phyloP scores from a whole-genome alignment of 2,888 invertebrate genomes.

The Pseudolycoriella hygida region DNA sequence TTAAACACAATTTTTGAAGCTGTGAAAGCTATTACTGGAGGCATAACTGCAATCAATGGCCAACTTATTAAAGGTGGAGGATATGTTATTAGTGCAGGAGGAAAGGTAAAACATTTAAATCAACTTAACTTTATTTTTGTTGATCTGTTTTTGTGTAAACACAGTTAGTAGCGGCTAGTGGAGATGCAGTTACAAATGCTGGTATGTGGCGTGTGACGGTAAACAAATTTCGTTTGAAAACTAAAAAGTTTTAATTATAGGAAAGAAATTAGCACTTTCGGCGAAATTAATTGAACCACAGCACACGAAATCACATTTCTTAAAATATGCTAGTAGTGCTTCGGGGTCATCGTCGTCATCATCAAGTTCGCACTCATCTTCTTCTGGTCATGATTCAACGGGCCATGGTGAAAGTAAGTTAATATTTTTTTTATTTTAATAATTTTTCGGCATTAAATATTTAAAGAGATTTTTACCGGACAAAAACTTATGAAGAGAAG shows the following conservation, averaged over 20 bases:
- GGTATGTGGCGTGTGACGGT: slow-evolving; percentile 30
- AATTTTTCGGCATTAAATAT: neutral
- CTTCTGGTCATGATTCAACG: slow-evolving; percentile 14
- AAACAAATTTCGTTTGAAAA: too few species aligned
- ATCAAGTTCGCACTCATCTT: slow-evolving; percentile 6
- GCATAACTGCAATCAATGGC: slow-evolving; percentile 72
- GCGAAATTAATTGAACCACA: slow-evolving; percentile 41
- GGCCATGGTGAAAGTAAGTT: slow-evolving; percentile 26
- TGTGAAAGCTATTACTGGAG: slow-evolving; percentile 73
- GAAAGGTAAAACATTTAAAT: slow-evolving; percentile 23
- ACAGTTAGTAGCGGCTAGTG: slow-evolving; percentile 51
- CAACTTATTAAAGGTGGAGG: slow-evolving; percentile 75
- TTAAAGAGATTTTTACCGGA: neutral
- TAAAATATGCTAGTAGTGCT: slow-evolving; percentile 6
- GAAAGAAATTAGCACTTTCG: slow-evolving; percentile 55
- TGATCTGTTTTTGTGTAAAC: too few species aligned
- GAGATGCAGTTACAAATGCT: slow-evolving; percentile 60
- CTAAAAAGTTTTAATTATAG: too few species aligned
- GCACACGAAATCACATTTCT: neutral
- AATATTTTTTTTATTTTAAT: neutral
- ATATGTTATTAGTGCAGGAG: slow-evolving; percentile 41
- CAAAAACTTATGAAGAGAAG: too few species aligned
- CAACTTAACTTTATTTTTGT: too few species aligned
- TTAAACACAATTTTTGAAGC: slow-evolving; percentile 70
- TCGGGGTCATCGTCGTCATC: slow-evolving; percentile 4